phyloP scores from a whole-genome alignment of 2,888 invertebrate genomes.

The Antitype chi region DNA sequence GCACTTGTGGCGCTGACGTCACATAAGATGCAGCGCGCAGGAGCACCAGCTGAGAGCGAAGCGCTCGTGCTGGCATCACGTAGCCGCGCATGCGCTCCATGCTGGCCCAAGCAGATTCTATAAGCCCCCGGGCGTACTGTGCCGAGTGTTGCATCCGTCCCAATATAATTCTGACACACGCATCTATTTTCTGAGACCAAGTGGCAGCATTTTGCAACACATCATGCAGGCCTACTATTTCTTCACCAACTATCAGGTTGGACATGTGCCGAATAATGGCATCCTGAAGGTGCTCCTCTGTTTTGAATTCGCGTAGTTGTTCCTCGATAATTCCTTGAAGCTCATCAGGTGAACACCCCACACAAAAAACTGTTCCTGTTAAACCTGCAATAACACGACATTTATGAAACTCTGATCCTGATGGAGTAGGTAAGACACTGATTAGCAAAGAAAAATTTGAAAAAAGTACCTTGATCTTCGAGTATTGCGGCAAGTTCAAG shows the following conservation, averaged over 20 bases:
- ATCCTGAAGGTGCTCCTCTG: conserved; percentile 4
- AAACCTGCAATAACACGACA: conserved; percentile 4
- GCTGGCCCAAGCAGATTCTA: conserved; percentile 72
- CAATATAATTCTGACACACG: conserved; percentile 58
- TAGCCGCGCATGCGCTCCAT: conserved; percentile 63
- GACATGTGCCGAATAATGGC: conserved; percentile 21
- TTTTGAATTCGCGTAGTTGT: not conserved
- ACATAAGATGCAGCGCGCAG: conserved; percentile 53
- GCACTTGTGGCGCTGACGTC: not conserved
- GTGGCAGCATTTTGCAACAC: conserved; percentile 7
- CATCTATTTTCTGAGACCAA: conserved; percentile 55
- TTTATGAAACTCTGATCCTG: not conserved
- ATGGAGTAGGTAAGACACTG: not conserved
- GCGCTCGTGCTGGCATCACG: conserved; percentile 35
- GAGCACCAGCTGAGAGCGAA: conserved; percentile 68
- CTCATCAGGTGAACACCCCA: conserved; percentile 13
- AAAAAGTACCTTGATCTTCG: conserved; percentile 52
- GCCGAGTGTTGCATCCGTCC: conserved; percentile 70
- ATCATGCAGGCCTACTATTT: conserved; percentile 29
- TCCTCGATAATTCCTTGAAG: not conserved
- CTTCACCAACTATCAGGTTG: conserved; percentile 30
- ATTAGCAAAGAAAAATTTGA: not conserved
- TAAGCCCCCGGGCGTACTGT: conserved; percentile 73
- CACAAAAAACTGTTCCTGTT: conserved; percentile 22
- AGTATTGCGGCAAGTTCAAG: conserved; percentile 73